Percentiles rank a stretch among this genome's conserved stretches.
These are phyloP conservation scores for Drosophila prosaltans DNA, from an alignment of 1,140 invertebrate genomes.

Conservation along the genomic window DNA sequence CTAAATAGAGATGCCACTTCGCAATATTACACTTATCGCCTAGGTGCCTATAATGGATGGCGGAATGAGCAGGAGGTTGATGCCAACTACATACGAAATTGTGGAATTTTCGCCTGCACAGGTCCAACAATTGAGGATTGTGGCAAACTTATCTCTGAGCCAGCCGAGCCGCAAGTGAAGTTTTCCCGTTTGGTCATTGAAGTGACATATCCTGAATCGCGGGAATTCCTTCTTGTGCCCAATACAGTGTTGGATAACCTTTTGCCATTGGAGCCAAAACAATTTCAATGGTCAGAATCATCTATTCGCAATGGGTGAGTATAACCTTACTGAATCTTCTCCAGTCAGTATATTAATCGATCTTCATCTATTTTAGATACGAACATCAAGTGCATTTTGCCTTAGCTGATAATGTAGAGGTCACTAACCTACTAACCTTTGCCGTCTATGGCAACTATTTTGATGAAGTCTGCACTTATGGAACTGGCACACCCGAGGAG, in stretches of 20 bases:
- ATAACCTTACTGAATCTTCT: no score
- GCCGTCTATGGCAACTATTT: conserved; percentile 75
- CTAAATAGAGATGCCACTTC: not conserved
- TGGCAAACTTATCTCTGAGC: conserved; percentile 29
- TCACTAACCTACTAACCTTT: conserved; percentile 63
- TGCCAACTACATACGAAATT: conserved; percentile 60
- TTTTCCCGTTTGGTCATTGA: conserved; percentile 51
- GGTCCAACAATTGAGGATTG: conserved; percentile 55
- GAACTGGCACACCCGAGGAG: conserved; percentile 22
- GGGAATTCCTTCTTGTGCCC: conserved; percentile 53
- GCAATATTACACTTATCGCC: conserved; percentile 49
- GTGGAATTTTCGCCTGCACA: conserved; percentile 64
- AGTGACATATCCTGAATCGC: conserved; percentile 43
- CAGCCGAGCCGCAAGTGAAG: conserved; percentile 13
- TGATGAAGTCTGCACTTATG: conserved; percentile 54
- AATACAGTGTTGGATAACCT: conserved; percentile 53
- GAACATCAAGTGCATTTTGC: conserved; percentile 33
- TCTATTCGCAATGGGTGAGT: conserved; percentile 27
- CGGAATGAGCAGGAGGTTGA: conserved; percentile 52
- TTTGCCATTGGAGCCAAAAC: conserved; percentile 51
- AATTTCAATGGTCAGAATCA: conserved; percentile 52
- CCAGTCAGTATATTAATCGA: no score
- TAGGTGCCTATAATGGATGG: conserved; percentile 65
- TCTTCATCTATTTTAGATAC: conserved; percentile 32
- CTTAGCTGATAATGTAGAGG: conserved; percentile 17